These are phyloP conservation scores for Sebastes trivittatus DNA, from an alignment of 2,797 vertebrate genomes.

Conservation along the genomic window DNA sequence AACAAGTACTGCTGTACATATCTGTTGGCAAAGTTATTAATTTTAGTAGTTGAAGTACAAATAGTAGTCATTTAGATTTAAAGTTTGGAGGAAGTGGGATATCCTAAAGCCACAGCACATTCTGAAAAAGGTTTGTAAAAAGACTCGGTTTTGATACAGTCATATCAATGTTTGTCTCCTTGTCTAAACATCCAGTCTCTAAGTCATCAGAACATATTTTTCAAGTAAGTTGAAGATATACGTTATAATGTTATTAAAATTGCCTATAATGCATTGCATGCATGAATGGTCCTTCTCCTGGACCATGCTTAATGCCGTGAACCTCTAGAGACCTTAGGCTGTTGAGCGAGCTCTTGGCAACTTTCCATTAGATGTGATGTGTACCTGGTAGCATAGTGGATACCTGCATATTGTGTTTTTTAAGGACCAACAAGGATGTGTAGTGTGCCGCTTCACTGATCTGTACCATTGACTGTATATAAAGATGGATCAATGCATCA, in stretches of 20 bases:
- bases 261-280: neutral
- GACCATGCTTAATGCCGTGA: neutral
- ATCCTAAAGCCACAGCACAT: neutral
- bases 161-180: neutral
- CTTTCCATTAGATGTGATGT: neutral
- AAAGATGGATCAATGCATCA: too few relatives aligned
- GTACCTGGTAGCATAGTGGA: neutral
- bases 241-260: neutral
- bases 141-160: neutral
- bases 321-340: neutral
- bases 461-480: neutral
- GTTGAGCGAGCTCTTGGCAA: neutral
- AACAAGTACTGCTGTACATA: neutral
- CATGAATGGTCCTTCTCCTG: neutral
- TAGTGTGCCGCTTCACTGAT: neutral
- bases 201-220: neutral
- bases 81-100: neutral
- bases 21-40: neutral
- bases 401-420: neutral
- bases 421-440: neutral
- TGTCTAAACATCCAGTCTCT: neutral
- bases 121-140: neutral
- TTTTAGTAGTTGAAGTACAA: neutral
- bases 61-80: neutral
- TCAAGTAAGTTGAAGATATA: neutral